These are phyloP conservation scores for Macaria notata DNA, from an alignment of 2,888 invertebrate species.

Conservation along the genomic window DNA sequence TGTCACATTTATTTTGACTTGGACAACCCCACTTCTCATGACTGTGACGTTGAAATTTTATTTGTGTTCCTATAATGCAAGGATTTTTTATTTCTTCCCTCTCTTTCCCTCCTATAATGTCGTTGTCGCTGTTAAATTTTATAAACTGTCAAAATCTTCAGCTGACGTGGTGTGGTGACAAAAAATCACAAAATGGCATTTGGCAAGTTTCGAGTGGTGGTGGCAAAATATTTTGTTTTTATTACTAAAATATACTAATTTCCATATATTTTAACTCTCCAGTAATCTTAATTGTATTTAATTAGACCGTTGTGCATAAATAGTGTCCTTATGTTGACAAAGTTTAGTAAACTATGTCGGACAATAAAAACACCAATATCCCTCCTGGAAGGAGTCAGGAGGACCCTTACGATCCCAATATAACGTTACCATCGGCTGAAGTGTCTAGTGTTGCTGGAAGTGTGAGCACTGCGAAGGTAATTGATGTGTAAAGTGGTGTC, in stretches of 20 bases:
- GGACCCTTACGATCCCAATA: slow-evolving; percentile 56
- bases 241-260: slow-evolving; percentile 27
- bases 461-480: slow-evolving; percentile 66
- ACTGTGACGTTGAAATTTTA: slow-evolving; percentile 2
- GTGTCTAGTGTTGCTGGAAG: slow-evolving; percentile 62
- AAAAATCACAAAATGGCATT: slow-evolving; percentile 39
- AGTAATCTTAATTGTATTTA: slow-evolving; percentile 16
- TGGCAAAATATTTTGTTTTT: slow-evolving; percentile 59
- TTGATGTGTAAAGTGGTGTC: neutral
- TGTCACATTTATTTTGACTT: neutral
- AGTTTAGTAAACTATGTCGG: slow-evolving; percentile 66
- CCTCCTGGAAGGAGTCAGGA: slow-evolving; percentile 59
- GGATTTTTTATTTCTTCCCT: too few species aligned
- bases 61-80: too few species aligned
- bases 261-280: slow-evolving; percentile 11
- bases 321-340: slow-evolving; percentile 63
- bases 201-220: slow-evolving; percentile 60
- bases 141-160: slow-evolving; percentile 7
- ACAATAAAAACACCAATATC: slow-evolving; percentile 67
- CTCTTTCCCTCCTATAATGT: too few species aligned
- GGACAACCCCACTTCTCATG: neutral
- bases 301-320: slow-evolving; percentile 29
- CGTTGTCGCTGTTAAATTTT: slow-evolving; percentile 13
- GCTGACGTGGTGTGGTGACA: slow-evolving; percentile 46
- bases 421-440: slow-evolving; percentile 61